These are phyloP conservation scores for Drosophila quadrilineata DNA, from an alignment of 1,140 invertebrate genomes.

Conservation along the genomic window DNA sequence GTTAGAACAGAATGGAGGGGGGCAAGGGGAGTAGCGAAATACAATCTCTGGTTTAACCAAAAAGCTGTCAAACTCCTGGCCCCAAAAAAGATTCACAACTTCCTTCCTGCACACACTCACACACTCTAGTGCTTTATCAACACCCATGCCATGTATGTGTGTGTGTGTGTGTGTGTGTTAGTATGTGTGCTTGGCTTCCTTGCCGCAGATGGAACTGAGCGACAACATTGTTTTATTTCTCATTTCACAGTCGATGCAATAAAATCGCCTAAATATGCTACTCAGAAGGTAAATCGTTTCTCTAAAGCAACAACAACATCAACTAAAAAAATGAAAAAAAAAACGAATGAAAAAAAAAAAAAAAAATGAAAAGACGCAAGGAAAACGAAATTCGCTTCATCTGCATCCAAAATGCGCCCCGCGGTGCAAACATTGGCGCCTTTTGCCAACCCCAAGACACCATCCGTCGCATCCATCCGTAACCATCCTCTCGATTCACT, in stretches of 20 bases:
- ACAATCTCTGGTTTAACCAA: constrained; percentile 51
- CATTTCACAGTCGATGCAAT: constrained; percentile 67
- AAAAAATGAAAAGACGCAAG: not conserved
- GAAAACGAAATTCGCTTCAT: constrained; percentile 39
- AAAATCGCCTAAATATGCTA: constrained; percentile 58
- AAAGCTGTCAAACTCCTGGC: constrained; percentile 53
- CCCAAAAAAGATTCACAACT: constrained; percentile 68
- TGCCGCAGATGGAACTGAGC: constrained; percentile 42
- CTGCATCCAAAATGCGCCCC: constrained; percentile 60
- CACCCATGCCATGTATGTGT: constrained; percentile 4
- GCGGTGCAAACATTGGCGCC: constrained; percentile 72
- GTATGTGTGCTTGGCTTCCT: too few species aligned
- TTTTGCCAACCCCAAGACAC: constrained; percentile 34
- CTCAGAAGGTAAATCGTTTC: constrained; percentile 60
- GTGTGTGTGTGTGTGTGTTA: too few species aligned
- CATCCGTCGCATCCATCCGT: not conserved
- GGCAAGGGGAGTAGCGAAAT: too few species aligned
- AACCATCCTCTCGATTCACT: too few species aligned
- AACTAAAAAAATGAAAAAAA: not conserved
- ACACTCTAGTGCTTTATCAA: not conserved
- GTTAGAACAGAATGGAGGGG: too few species aligned
- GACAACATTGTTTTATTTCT: constrained; percentile 74
- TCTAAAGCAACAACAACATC: too few species aligned
- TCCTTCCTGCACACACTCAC: constrained; percentile 46
- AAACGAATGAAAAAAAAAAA: constrained; percentile 1